Percentiles rank a stretch among this genome's conserved stretches.
These are phyloP conservation scores for Otus scops DNA, from an alignment of 2,797 vertebrate genomes.

Conservation along the genomic window DNA sequence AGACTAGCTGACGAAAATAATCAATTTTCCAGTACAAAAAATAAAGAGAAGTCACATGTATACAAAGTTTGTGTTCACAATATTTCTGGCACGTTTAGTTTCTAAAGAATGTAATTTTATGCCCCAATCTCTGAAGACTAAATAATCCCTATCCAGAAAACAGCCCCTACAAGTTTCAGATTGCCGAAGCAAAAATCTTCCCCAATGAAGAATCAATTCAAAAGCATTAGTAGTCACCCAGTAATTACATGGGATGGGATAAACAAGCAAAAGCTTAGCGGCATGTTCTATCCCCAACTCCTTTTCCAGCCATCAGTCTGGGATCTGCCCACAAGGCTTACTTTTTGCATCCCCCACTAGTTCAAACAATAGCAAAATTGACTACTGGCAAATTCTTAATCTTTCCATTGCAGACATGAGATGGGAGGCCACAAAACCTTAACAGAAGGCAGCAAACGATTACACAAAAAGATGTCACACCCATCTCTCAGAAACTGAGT, in stretches of 20 bases:
- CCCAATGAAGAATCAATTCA: neutral
- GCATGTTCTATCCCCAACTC: neutral
- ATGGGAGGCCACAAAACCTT: neutral
- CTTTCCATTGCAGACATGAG: neutral
- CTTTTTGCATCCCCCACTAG: neutral
- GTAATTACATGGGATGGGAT: neutral
- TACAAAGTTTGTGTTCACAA: neutral
- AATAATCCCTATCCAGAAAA: neutral
- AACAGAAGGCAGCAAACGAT: conserved; percentile 31
- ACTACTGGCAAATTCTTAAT: neutral
- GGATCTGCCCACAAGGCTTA: neutral
- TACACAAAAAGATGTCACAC: conserved; percentile 10
- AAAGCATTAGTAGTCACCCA: neutral
- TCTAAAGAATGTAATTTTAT: neutral
- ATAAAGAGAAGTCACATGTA: neutral
- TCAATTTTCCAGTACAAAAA: neutral
- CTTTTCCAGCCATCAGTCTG: neutral
- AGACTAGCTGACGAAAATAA: conserved; percentile 33
- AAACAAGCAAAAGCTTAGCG: neutral
- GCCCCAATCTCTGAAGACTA: neutral
- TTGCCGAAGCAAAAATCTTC: neutral
- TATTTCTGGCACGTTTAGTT: neutral
- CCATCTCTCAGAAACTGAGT: neutral
- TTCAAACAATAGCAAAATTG: neutral
- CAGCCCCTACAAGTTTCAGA: neutral